Evolutionary conservation across 2,797 vertebrate genomes (phyloP).

Genomic region (Podargus strigoides): DNA sequence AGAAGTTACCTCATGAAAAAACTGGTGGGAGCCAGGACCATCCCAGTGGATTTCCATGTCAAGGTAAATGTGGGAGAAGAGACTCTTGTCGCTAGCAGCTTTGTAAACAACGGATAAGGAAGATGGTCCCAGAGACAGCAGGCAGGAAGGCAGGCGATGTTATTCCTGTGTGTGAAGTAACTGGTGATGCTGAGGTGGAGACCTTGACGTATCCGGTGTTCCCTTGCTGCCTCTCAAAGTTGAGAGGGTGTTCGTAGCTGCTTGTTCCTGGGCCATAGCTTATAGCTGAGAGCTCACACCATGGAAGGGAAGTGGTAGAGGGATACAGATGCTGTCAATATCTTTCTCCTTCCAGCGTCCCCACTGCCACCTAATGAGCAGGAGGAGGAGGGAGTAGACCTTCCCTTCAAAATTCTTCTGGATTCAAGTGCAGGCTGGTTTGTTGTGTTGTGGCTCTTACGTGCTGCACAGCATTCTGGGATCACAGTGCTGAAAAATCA

Average conservation of each 20-base stretch:
- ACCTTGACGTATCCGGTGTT: neutral
- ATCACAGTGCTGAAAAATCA: neutral
- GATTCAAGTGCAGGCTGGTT: neutral
- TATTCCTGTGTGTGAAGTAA: neutral
- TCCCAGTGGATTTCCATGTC: conserved; percentile 93
- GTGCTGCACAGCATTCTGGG: neutral
- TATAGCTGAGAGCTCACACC: neutral
- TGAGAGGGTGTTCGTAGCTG: neutral
- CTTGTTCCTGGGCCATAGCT: neutral
- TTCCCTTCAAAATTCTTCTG: neutral
- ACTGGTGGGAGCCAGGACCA: conserved; percentile 86
- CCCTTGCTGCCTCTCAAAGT: neutral
- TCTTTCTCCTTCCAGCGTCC: neutral
- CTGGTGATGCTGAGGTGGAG: neutral
- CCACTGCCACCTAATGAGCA: neutral
- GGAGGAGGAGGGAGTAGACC: neutral
- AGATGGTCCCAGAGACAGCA: neutral
- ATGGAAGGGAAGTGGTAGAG: neutral
- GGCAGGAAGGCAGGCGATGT: neutral
- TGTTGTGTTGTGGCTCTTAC: neutral
- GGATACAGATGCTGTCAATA: neutral
- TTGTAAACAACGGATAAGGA: neutral
- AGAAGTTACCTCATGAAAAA: conserved; percentile 91
- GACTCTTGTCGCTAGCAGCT: neutral
- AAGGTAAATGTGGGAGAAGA: conserved; percentile 76